Conservation (phyloP, 1,140 invertebrate genomes). For the Spodoptera litura region DNA sequence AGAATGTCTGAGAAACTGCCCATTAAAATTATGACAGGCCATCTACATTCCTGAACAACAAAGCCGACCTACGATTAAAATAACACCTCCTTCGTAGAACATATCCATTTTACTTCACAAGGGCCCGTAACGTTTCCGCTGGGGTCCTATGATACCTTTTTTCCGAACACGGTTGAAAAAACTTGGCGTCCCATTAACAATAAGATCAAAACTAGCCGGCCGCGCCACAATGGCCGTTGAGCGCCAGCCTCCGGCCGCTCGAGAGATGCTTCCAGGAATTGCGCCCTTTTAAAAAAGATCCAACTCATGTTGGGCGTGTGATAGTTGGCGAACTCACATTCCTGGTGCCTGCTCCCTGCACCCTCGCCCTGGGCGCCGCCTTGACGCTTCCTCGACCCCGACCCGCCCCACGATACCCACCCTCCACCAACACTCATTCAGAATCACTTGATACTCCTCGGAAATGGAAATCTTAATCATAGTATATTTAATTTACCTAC, state of each 20-base stretch:
- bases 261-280: slow-evolving; percentile 80
- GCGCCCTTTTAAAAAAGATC: slow-evolving; percentile 78
- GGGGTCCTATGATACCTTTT: slow-evolving; percentile 83
- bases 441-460: background rate
- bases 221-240: slow-evolving; percentile 80
- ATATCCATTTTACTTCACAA: slow-evolving; percentile 83
- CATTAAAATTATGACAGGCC: slow-evolving; percentile 84
- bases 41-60: slow-evolving; percentile 84
- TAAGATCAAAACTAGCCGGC: slow-evolving; percentile 85
- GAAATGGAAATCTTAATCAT: no score
- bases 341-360: slow-evolving; percentile 48
- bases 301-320: slow-evolving; percentile 81
- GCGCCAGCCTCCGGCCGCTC: slow-evolving; percentile 81
- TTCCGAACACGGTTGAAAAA: slow-evolving; percentile 79
- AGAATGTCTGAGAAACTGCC: slow-evolving; percentile 73
- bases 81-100: slow-evolving; percentile 84
- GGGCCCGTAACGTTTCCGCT: slow-evolving; percentile 84
- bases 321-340: slow-evolving; percentile 77
- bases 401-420: slow-evolving; percentile 13
- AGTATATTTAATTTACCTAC: no score
- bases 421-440: background rate
- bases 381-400: slow-evolving; percentile 25
- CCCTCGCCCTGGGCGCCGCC: slow-evolving; percentile 43
- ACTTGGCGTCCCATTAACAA: slow-evolving; percentile 85
- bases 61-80: slow-evolving; percentile 82